Percentiles rank a stretch among this genome's conserved stretches.
Conservation (phyloP, 2,888 invertebrate genomes). For the Hyalella azteca region DNA sequence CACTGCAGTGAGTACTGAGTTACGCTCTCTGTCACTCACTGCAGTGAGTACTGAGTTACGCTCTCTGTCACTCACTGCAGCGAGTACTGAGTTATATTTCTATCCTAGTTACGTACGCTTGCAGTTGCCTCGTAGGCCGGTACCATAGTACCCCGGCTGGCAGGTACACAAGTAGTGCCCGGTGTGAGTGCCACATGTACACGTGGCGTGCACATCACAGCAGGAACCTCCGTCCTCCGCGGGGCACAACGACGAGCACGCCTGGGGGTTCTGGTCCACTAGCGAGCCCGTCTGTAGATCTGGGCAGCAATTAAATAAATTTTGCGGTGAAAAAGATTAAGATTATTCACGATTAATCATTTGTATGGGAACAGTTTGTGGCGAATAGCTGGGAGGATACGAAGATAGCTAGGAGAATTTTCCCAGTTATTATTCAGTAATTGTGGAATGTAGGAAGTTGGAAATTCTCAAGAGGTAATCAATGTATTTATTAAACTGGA, state of each 20-base stretch:
- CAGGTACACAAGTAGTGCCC: constrained; percentile 75
- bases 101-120: constrained; percentile 47
- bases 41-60: not conserved
- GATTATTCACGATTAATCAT: not conserved
- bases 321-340: not conserved
- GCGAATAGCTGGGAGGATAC: not conserved
- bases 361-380: not conserved
- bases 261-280: constrained; percentile 65
- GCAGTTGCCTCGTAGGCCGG: constrained; percentile 70
- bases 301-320: constrained; percentile 60
- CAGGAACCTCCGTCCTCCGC: constrained; percentile 63
- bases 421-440: too few species aligned
- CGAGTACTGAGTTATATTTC: not conserved
- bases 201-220: constrained; percentile 70
- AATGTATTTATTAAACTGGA: too few species aligned
- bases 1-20: too few species aligned
- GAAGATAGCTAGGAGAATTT: too few species aligned
- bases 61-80: not conserved
- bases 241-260: constrained; percentile 68
- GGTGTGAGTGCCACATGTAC: constrained; percentile 72
- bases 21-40: too few species aligned
- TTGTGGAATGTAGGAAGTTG: too few species aligned
- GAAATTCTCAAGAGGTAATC: too few species aligned
- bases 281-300: constrained; percentile 72
- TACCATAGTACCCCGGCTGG: constrained; percentile 71